A percentile compares a stretch with the other conserved stretches of the same genome.
Conservation (phyloP, 2,797 vertebrate species). For the Emydoidea blandingii region DNA sequence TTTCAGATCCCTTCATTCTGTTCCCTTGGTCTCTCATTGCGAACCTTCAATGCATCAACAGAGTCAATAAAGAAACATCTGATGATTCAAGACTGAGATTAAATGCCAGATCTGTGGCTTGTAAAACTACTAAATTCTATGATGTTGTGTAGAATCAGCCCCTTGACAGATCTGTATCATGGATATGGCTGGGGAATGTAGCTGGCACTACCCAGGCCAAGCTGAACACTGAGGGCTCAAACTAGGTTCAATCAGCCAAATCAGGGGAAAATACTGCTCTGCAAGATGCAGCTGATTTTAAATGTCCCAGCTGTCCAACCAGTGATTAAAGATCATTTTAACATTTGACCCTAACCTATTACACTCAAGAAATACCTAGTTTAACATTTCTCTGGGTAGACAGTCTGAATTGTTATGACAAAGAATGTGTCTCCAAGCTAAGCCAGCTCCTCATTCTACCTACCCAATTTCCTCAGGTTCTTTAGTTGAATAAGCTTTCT, state of each 20-base stretch:
- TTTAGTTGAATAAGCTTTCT: not conserved
- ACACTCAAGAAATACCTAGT: not conserved
- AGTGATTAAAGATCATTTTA: not conserved
- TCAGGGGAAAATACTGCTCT: not conserved
- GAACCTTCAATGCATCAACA: not conserved
- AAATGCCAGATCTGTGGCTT: not conserved
- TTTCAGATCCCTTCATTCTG: not conserved
- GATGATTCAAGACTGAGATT: not conserved
- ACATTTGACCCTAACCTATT: not conserved
- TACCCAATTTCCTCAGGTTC: not conserved
- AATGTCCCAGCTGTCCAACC: not conserved
- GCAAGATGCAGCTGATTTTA: not conserved
- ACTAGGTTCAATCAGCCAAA: not conserved
- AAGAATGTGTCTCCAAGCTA: not conserved
- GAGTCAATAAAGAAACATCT: not conserved
- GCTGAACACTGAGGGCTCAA: not conserved
- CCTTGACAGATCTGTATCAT: not conserved
- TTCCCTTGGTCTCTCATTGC: not conserved
- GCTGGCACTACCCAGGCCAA: not conserved
- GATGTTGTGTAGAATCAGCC: not conserved
- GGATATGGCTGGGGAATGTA: not conserved
- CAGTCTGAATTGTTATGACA: not conserved
- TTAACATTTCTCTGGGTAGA: not conserved
- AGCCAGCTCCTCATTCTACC: not conserved
- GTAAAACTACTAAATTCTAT: not conserved